These are phyloP conservation scores for Pandemis heparana DNA, from an alignment of 2,888 invertebrate genomes.

Conservation along the genomic window DNA sequence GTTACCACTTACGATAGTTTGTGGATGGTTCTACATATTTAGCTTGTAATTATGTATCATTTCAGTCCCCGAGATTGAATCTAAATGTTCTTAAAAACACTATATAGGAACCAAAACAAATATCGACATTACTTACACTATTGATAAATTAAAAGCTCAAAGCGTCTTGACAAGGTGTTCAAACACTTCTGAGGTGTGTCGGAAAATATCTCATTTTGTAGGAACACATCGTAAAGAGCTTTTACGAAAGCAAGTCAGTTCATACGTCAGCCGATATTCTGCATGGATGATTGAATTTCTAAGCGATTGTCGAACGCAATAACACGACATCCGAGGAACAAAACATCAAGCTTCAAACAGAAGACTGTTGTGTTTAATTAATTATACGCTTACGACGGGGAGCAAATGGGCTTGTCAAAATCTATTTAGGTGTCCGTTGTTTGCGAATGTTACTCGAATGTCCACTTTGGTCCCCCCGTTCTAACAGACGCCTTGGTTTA, in stretches of 20 bases:
- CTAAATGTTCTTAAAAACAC: not conserved
- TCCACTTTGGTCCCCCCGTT: not conserved
- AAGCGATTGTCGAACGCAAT: conserved; percentile 1
- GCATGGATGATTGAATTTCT: conserved; percentile 13
- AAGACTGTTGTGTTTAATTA: not conserved
- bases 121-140: not conserved
- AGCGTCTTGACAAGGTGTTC: not conserved
- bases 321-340: conserved; percentile 2
- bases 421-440: not conserved
- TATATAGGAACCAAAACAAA: not conserved
- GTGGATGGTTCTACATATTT: too few species aligned
- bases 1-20: too few species aligned
- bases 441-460: not conserved
- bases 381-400: not conserved
- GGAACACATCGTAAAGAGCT: not conserved
- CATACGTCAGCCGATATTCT: conserved; percentile 2
- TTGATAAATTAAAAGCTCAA: not conserved
- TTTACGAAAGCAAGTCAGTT: not conserved
- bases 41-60: too few species aligned
- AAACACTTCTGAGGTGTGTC: not conserved
- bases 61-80: too few species aligned
- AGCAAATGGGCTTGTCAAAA: conserved; percentile 1
- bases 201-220: not conserved
- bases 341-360: conserved; percentile 1
- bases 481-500: not conserved